A percentile compares a stretch with the other conserved stretches of the same genome.
phyloP scores from a whole-genome alignment of 2,797 vertebrate species.

The Mycteria americana region DNA sequence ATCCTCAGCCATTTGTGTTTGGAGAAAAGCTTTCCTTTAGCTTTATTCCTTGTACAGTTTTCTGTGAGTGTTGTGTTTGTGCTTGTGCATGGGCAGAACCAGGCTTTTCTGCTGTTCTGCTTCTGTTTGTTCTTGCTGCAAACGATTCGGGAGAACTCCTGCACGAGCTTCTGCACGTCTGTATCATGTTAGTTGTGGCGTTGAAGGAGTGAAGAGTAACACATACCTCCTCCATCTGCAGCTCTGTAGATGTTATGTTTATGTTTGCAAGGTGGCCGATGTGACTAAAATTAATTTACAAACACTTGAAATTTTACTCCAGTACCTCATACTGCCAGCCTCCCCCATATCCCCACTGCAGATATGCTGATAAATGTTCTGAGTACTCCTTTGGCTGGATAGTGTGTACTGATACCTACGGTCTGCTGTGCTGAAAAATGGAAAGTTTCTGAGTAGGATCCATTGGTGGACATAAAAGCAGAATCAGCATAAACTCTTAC shows the following conservation, averaged over 20 bases:
- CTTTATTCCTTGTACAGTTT: not conserved
- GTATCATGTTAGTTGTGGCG: not conserved
- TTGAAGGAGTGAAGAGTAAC: slow-evolving; percentile 47
- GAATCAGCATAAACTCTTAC: not conserved
- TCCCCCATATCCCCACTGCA: not conserved
- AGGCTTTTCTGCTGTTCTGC: not conserved
- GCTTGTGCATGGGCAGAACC: not conserved
- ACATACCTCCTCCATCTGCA: slow-evolving; percentile 45
- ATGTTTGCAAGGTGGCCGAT: slow-evolving; percentile 5
- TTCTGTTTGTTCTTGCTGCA: not conserved
- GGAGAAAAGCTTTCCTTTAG: not conserved
- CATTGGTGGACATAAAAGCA: not conserved
- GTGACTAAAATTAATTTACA: slow-evolving; percentile 55
- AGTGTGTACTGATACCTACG: not conserved
- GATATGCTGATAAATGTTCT: not conserved
- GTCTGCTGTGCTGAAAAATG: not conserved
- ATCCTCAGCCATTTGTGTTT: not conserved
- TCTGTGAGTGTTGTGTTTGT: not conserved
- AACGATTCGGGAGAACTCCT: not conserved
- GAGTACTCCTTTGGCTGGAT: not conserved
- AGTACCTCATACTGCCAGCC: not conserved
- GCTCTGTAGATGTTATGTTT: slow-evolving; percentile 21
- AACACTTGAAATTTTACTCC: slow-evolving; percentile 21
- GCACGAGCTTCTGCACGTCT: not conserved
- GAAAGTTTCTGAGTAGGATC: not conserved